Conservation (phyloP, 2,113 vertebrate genomes). For the Albula goreensis region DNA sequence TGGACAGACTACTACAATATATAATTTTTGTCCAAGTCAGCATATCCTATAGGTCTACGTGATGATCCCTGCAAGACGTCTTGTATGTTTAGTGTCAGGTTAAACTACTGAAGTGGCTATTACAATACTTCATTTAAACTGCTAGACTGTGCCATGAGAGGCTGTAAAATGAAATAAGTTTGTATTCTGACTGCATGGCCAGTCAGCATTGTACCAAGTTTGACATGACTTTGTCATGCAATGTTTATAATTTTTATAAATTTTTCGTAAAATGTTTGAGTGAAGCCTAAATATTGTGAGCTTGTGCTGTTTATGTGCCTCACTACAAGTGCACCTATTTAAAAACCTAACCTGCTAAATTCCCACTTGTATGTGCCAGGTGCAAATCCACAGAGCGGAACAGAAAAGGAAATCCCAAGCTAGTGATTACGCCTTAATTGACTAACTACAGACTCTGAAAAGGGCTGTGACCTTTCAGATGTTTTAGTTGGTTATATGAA, state of each 20-base stretch:
- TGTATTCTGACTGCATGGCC: slow-evolving; percentile 53
- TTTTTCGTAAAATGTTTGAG: background rate
- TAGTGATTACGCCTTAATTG: background rate
- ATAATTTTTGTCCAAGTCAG: background rate
- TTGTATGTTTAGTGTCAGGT: slow-evolving; percentile 52
- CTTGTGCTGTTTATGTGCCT: slow-evolving; percentile 22
- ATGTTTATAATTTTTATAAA: background rate
- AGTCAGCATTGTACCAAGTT: slow-evolving; percentile 2
- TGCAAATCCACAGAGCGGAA: background rate
- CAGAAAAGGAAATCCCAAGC: background rate
- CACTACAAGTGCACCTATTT: slow-evolving; percentile 34
- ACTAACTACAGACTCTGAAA: background rate
- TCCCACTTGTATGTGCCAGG: background rate
- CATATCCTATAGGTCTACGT: slow-evolving; percentile 14
- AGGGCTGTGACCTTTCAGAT: slow-evolving; percentile 1
- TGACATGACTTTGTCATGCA: background rate
- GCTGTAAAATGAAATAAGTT: slow-evolving; percentile 49
- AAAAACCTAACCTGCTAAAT: background rate
- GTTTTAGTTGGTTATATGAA: slow-evolving; percentile 16
- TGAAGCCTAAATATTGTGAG: background rate
- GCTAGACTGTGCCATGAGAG: slow-evolving; percentile 52
- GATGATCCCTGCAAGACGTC: background rate
- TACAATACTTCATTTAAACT: slow-evolving; percentile 58
- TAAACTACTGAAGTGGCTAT: slow-evolving; percentile 65
- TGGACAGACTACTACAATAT: background rate